phyloP scores from a whole-genome alignment of 2,888 invertebrate genomes.

The Callosobruchus maculatus region DNA sequence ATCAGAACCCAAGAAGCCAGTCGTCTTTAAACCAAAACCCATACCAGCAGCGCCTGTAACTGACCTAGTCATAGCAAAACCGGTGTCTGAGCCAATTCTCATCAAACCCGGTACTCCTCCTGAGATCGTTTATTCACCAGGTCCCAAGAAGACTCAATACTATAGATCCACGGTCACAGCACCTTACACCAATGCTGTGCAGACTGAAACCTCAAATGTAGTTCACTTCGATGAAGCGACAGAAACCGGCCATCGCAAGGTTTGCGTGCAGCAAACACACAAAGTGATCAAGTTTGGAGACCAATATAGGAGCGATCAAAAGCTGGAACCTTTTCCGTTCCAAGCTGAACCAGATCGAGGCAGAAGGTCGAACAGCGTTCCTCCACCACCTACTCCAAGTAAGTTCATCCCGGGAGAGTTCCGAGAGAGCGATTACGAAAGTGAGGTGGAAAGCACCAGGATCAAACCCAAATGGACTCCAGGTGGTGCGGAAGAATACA shows the following conservation, averaged over 20 bases:
- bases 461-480: slow-evolving; percentile 66
- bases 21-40: slow-evolving; percentile 55
- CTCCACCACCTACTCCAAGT: slow-evolving; percentile 57
- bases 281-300: slow-evolving; percentile 66
- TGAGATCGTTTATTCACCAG: slow-evolving; percentile 56
- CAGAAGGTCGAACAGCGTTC: slow-evolving; percentile 42
- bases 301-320: slow-evolving; percentile 38
- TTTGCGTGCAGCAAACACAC: slow-evolving; percentile 67
- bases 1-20: slow-evolving; percentile 41
- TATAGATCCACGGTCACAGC: slow-evolving; percentile 55
- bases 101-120: slow-evolving; percentile 58
- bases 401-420: slow-evolving; percentile 65
- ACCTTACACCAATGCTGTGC: slow-evolving; percentile 60
- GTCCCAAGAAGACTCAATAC: slow-evolving; percentile 52
- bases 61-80: slow-evolving; percentile 41
- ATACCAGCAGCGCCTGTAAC: slow-evolving; percentile 42
- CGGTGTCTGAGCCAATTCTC: slow-evolving; percentile 40
- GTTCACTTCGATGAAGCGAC: slow-evolving; percentile 69
- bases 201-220: slow-evolving; percentile 66
- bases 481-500: slow-evolving; percentile 56
- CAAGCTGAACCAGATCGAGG: slow-evolving; percentile 47
- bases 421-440: slow-evolving; percentile 67
- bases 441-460: slow-evolving; percentile 59
- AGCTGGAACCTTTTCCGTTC: slow-evolving; percentile 51
- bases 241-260: slow-evolving; percentile 60